Conservation (phyloP, 64 coral and sea anemone genomes). For the Hydrozoanthus tunicans region DNA sequence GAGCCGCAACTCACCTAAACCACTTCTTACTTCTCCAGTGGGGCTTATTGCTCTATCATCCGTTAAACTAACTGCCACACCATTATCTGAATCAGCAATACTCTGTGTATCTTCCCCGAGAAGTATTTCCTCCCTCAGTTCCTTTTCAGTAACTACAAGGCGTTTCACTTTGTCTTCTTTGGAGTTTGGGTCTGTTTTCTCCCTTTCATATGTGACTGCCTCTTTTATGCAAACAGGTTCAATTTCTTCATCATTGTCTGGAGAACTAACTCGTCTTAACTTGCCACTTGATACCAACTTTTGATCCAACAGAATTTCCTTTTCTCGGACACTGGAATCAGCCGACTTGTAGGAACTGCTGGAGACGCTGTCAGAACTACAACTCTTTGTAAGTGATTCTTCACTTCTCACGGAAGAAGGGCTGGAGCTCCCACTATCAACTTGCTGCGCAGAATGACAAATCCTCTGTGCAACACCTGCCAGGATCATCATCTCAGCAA, state of each 20-base stretch:
- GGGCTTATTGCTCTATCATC: background rate
- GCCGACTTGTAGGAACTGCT: constrained; percentile 42
- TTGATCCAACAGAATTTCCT: background rate
- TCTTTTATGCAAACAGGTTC: background rate
- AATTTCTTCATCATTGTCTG: background rate
- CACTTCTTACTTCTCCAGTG: background rate
- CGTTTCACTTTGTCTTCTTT: background rate
- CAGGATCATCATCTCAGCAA: constrained; percentile 77
- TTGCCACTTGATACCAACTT: background rate
- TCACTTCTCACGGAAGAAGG: constrained; percentile 46
- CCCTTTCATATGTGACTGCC: background rate
- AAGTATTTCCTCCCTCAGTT: background rate
- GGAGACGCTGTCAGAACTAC: constrained; percentile 50
- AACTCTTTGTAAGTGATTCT: constrained; percentile 47
- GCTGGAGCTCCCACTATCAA: constrained; percentile 41
- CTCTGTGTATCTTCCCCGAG: background rate
- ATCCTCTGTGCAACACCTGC: constrained; percentile 69
- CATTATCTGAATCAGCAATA: constrained; percentile 13
- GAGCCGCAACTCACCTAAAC: background rate
- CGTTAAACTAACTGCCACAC: background rate
- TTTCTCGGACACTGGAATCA: background rate
- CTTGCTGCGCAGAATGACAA: background rate
- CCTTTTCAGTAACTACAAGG: background rate
- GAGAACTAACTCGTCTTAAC: background rate
- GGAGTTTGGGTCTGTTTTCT: background rate